Conservation (phyloP, 2,888 invertebrate species). For the Eretmocerus hayati region DNA sequence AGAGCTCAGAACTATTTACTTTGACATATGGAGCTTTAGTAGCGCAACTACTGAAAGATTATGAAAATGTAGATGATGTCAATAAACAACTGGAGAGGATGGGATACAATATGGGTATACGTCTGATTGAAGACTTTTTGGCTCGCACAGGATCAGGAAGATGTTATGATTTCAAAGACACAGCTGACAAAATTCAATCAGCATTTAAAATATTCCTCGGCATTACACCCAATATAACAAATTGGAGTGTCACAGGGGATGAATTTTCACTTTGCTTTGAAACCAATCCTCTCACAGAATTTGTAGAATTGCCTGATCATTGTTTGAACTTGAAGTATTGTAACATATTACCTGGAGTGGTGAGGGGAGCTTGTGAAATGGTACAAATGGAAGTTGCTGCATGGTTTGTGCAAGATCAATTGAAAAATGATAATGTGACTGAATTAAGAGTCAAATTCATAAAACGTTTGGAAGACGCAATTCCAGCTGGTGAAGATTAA, state of each 20-base stretch:
- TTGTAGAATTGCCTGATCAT: constrained; percentile 90
- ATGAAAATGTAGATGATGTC: constrained; percentile 94
- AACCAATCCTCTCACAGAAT: constrained; percentile 91
- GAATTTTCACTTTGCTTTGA: constrained; percentile 96
- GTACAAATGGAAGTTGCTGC: constrained; percentile 93
- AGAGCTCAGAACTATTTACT: constrained; percentile 95
- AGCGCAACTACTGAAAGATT: constrained; percentile 92
- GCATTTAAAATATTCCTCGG: constrained; percentile 62
- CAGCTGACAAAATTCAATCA: constrained; percentile 89
- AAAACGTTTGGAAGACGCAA: constrained; percentile 90
- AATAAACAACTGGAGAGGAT: constrained; percentile 92
- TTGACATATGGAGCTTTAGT: constrained; percentile 97
- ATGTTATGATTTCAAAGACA: constrained; percentile 93
- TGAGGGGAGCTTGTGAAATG: constrained; percentile 96
- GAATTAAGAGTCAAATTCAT: constrained; percentile 93
- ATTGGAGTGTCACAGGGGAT: constrained; percentile 90
- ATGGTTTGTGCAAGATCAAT: constrained; percentile 90
- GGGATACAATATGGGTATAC: constrained; percentile 97
- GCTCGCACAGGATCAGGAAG: constrained; percentile 83
- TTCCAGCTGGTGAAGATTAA: constrained; percentile 97
- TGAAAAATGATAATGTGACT: constrained; percentile 89
- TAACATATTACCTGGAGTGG: constrained; percentile 83
- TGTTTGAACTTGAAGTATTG: constrained; percentile 81
- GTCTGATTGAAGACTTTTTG: constrained; percentile 95
- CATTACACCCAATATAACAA: constrained; percentile 85